Conservation (phyloP, 2,797 vertebrate genomes). For the Lophius americanus region DNA sequence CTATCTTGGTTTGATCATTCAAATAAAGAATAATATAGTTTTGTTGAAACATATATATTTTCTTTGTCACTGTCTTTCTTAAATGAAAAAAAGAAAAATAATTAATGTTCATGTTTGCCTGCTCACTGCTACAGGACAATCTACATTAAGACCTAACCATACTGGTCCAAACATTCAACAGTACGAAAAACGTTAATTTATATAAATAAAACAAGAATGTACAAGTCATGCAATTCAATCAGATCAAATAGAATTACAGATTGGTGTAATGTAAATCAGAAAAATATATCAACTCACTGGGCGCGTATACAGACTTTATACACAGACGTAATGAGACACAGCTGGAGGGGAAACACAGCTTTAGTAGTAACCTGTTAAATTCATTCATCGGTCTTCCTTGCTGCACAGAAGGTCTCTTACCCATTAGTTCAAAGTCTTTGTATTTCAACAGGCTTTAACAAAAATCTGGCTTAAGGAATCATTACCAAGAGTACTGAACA, state of each 20-base stretch:
- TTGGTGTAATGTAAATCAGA: constrained; percentile 13
- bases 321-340: too few relatives aligned
- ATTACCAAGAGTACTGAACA: constrained; percentile 42
- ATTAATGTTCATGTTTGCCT: not conserved
- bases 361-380: constrained; percentile 39
- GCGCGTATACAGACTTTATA: constrained; percentile 40
- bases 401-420: constrained; percentile 59
- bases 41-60: not conserved
- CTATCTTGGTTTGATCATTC: too few relatives aligned
- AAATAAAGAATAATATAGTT: not conserved
- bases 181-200: constrained; percentile 15
- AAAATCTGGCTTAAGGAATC: constrained; percentile 50
- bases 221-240: constrained; percentile 17
- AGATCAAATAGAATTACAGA: constrained; percentile 39
- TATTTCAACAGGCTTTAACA: constrained; percentile 45
- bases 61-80: not conserved
- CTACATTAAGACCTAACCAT: constrained; percentile 1
- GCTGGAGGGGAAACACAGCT: not conserved
- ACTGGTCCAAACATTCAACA: not conserved
- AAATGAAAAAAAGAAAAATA: not conserved
- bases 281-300: constrained; percentile 24
- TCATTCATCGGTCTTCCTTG: constrained; percentile 34
- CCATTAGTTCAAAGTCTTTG: constrained; percentile 33
- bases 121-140: not conserved
- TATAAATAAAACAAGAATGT: constrained; percentile 19